Evolutionary conservation across 2,797 vertebrate genomes (phyloP).

Genomic region (Sus cebifrons): DNA sequence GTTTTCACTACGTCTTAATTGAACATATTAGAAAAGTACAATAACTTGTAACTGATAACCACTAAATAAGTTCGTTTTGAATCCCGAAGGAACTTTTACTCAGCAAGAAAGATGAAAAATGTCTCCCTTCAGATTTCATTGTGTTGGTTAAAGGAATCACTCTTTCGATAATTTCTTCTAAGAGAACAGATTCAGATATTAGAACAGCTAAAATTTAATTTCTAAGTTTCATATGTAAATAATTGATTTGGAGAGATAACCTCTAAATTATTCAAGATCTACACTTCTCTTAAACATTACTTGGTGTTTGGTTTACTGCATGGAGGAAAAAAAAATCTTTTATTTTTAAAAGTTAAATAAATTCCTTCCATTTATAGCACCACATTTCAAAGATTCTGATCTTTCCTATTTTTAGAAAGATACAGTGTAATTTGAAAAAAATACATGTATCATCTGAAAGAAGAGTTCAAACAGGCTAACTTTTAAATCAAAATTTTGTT

Average conservation of each 20-base stretch:
- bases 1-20: conserved; percentile 6
- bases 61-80: conserved; percentile 42
- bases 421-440: not conserved
- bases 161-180: conserved; percentile 21
- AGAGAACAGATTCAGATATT: conserved; percentile 39
- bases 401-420: conserved; percentile 53
- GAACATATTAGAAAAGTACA: conserved; percentile 12
- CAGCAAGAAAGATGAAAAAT: conserved; percentile 3
- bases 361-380: not conserved
- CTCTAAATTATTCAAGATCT: conserved; percentile 38
- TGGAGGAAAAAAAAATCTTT: conserved; percentile 6
- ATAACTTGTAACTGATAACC: not conserved
- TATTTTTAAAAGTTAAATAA: conserved; percentile 42
- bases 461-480: not conserved
- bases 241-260: conserved; percentile 47
- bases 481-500: conserved; percentile 63
- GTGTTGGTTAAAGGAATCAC: conserved; percentile 25
- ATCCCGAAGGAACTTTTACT: conserved; percentile 1
- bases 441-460: not conserved
- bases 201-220: conserved; percentile 51
- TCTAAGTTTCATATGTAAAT: conserved; percentile 9
- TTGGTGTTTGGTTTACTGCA: conserved; percentile 42
- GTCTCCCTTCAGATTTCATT: not conserved
- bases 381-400: conserved; percentile 40
- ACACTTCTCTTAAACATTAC: conserved; percentile 54